Conservation (phyloP, 2,113 vertebrate genomes). For the Apistogramma diplotaenia region DNA sequence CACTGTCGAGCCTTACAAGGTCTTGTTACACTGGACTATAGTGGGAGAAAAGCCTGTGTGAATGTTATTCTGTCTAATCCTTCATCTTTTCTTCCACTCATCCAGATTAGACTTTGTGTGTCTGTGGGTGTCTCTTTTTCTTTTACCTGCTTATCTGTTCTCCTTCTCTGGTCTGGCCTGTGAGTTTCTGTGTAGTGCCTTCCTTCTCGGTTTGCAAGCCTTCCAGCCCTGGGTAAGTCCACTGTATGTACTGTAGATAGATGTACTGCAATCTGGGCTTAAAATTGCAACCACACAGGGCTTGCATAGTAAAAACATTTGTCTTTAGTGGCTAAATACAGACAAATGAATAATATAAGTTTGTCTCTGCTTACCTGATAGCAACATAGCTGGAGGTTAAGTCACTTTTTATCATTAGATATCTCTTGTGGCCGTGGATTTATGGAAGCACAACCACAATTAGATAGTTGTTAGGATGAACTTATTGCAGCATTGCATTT, state of each 20-base stretch:
- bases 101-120: constrained; percentile 58
- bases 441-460: too few relatives aligned
- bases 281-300: background rate
- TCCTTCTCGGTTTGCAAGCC: background rate
- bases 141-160: constrained; percentile 28
- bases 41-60: constrained; percentile 59
- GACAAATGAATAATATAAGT: background rate
- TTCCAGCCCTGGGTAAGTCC: background rate
- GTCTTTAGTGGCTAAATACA: constrained; percentile 21
- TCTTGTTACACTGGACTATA: constrained; percentile 75
- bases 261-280: background rate
- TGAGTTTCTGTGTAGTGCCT: background rate
- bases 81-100: constrained; percentile 52
- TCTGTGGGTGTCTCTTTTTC: constrained; percentile 4
- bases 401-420: background rate
- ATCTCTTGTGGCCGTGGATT: background rate
- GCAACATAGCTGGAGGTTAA: background rate
- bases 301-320: background rate
- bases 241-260: background rate
- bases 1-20: constrained; percentile 69
- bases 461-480: background rate
- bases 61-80: constrained; percentile 59
- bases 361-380: background rate
- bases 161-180: background rate
- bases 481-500: background rate